These are phyloP conservation scores for Gobionotothen gibberifrons DNA, from an alignment of 2,797 vertebrate species.

Conservation along the genomic window DNA sequence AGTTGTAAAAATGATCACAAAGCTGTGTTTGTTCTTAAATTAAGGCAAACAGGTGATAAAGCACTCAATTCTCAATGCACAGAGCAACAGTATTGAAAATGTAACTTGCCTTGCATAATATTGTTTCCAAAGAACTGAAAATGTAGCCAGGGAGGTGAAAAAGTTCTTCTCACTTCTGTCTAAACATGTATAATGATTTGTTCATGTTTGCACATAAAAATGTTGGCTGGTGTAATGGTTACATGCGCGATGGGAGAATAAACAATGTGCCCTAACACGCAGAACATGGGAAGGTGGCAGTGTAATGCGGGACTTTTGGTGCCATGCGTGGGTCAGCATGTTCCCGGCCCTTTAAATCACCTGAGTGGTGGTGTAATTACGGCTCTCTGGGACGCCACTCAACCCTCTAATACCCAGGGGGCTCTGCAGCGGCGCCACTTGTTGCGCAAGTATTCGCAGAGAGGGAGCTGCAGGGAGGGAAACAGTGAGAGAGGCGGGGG, in stretches of 20 bases:
- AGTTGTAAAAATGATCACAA: slow-evolving; percentile 40
- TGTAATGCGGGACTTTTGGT: slow-evolving; percentile 59
- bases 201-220: slow-evolving; percentile 20
- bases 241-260: slow-evolving; percentile 2
- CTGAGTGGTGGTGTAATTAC: slow-evolving; percentile 82
- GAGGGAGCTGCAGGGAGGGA: slow-evolving; percentile 62
- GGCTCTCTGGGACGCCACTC: slow-evolving; percentile 78
- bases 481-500: slow-evolving; percentile 55
- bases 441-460: slow-evolving; percentile 78
- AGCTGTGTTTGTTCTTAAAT: slow-evolving; percentile 17
- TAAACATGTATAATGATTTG: slow-evolving; percentile 25
- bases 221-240: slow-evolving; percentile 11
- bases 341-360: slow-evolving; percentile 80
- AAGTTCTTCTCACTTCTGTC: slow-evolving; percentile 5
- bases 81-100: not conserved
- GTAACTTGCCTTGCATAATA: not conserved
- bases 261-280: slow-evolving; percentile 35
- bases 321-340: slow-evolving; percentile 77
- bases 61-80: not conserved
- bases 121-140: not conserved
- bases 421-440: slow-evolving; percentile 81
- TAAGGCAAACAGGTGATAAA: not conserved
- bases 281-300: slow-evolving; percentile 52
- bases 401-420: slow-evolving; percentile 82
- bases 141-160: not conserved